Percentiles rank a stretch among this genome's conserved stretches.
These are phyloP conservation scores for Scarus forsteni DNA, from an alignment of 2,797 vertebrate genomes.

Conservation along the genomic window DNA sequence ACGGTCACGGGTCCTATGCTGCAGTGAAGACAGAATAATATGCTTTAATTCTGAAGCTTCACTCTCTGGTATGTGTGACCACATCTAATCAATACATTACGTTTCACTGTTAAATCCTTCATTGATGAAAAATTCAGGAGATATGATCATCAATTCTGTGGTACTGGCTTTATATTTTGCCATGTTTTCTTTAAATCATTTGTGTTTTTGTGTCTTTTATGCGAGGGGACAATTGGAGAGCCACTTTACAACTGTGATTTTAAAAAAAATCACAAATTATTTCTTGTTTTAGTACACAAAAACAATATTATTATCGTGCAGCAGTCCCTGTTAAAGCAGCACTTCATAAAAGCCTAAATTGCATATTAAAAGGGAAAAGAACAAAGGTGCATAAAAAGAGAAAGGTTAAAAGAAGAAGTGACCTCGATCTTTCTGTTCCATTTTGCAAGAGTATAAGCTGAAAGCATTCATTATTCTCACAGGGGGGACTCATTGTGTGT, in stretches of 20 bases:
- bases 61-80: no score
- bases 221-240: constrained; percentile 10
- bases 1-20: no score
- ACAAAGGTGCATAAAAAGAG: constrained; percentile 11
- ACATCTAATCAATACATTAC: no score
- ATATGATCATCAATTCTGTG: no score
- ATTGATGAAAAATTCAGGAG: no score
- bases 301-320: constrained; percentile 45
- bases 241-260: constrained; percentile 27
- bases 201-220: constrained; percentile 28
- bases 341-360: constrained; percentile 30
- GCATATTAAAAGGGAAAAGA: constrained; percentile 19
- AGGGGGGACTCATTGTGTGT: constrained; percentile 5
- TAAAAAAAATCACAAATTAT: constrained; percentile 38
- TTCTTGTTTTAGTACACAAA: constrained; percentile 45
- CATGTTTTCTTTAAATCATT: constrained; percentile 11
- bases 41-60: no score
- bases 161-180: constrained; percentile 4
- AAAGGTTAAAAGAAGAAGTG: constrained; percentile 34
- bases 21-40: no score
- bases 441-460: constrained; percentile 22
- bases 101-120: no score
- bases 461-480: constrained; percentile 46
- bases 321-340: constrained; percentile 28
- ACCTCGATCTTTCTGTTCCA: constrained; percentile 36